Percentiles rank a stretch among this genome's conserved stretches.
phyloP scores from a whole-genome alignment of 53 echinoderm and acorn worm species.

The Echinometra lucunter region DNA sequence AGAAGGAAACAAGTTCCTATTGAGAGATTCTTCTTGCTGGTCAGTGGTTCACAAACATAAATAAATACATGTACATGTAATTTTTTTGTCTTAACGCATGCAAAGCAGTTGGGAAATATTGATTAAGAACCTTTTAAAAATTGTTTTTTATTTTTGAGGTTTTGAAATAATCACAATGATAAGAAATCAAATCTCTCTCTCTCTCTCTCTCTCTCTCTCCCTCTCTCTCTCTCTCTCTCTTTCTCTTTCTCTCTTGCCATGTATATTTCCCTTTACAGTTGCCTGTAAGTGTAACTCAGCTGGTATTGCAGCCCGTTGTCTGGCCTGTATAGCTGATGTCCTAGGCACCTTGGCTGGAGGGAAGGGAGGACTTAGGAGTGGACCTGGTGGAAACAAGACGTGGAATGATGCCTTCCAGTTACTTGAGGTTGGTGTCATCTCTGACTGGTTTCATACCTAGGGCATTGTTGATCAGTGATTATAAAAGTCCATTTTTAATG shows the following conservation, averaged over 20 bases:
- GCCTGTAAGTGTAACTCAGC: conserved; percentile 81
- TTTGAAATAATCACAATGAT: too few species aligned
- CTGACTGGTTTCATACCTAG: background rate
- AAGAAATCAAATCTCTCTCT: too few species aligned
- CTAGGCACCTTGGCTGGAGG: conserved; percentile 92
- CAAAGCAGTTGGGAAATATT: too few species aligned
- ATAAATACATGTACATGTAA: too few species aligned
- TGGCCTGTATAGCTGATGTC: conserved; percentile 92
- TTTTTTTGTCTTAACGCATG: too few species aligned
- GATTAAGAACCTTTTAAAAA: too few species aligned
- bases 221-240: conserved; percentile 6
- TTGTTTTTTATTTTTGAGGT: too few species aligned
- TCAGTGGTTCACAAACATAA: too few species aligned
- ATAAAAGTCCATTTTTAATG: too few species aligned
- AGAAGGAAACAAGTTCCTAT: too few species aligned
- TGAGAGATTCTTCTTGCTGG: too few species aligned
- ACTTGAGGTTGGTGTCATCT: conserved; percentile 74
- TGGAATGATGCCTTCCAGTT: conserved; percentile 87
- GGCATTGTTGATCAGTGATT: too few species aligned
- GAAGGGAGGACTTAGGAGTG: conserved; percentile 93
- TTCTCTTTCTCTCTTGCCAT: background rate
- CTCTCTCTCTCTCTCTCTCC: background rate
- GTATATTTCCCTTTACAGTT: conserved; percentile 52
- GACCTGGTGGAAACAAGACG: conserved; percentile 90
- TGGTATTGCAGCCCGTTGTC: conserved; percentile 89